These are phyloP conservation scores for Solea senegalensis DNA, from an alignment of 2,113 vertebrate genomes.

Conservation along the genomic window DNA sequence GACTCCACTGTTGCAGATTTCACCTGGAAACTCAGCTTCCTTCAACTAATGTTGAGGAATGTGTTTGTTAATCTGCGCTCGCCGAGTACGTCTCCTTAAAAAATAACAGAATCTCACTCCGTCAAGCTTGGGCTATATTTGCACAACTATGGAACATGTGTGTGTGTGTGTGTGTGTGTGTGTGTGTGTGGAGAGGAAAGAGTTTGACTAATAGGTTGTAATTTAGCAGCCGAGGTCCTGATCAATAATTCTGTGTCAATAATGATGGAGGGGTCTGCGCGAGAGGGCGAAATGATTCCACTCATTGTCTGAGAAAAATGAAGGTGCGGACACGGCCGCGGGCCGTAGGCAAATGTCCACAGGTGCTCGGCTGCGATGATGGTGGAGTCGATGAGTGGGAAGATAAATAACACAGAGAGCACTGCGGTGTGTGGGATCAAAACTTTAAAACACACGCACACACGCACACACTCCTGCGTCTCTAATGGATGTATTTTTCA, in stretches of 20 bases:
- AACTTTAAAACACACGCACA: conserved; percentile 45
- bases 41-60: conserved; percentile 61
- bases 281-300: conserved; percentile 70
- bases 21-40: conserved; percentile 76
- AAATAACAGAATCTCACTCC: conserved; percentile 36
- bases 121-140: conserved; percentile 39
- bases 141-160: conserved; percentile 28
- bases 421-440: conserved; percentile 20
- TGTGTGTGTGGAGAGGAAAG: conserved; percentile 18
- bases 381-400: conserved; percentile 57
- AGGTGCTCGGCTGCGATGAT: conserved; percentile 61
- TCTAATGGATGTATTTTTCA: conserved; percentile 52
- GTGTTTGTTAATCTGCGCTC: conserved; percentile 63
- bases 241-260: conserved; percentile 76
- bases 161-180: no score
- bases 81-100: conserved; percentile 39
- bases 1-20: conserved; percentile 75
- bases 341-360: conserved; percentile 70
- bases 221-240: conserved; percentile 61
- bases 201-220: conserved; percentile 76
- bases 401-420: conserved; percentile 50
- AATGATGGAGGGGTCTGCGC: conserved; percentile 74
- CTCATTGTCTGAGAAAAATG: conserved; percentile 79
- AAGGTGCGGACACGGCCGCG: conserved; percentile 60
- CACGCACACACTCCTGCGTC: conserved; percentile 9